Percentiles rank a stretch among this genome's conserved stretches.
Conservation (phyloP, 2,888 invertebrate genomes). For the Micropterix aruncella region DNA sequence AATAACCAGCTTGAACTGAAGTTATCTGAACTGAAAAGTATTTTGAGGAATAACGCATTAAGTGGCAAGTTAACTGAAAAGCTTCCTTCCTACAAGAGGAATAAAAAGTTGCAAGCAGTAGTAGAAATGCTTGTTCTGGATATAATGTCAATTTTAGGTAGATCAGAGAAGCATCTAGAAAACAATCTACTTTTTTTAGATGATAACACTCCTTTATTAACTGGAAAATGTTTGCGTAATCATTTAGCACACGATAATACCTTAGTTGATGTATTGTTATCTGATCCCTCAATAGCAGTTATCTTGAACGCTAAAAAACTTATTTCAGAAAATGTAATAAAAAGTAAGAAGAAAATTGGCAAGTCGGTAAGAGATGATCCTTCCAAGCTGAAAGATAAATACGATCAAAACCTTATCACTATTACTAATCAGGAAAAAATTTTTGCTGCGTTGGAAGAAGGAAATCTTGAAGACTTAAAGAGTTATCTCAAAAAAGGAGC, state of each 20-base stretch:
- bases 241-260: constrained; percentile 11
- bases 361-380: no score
- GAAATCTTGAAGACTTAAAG: no score
- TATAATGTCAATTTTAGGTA: not conserved
- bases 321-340: no score
- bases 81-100: not conserved
- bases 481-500: no score
- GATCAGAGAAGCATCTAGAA: constrained; percentile 4
- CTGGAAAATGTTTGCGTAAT: constrained; percentile 12
- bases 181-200: constrained; percentile 11
- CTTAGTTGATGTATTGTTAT: constrained; percentile 8
- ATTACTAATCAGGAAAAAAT: no score
- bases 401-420: no score
- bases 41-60: not conserved
- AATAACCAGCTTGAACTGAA: not conserved
- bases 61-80: not conserved
- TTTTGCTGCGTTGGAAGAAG: no score
- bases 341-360: no score
- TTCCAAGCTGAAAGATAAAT: no score
- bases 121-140: not conserved
- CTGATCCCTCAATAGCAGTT: constrained; percentile 9
- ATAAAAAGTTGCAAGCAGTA: not conserved
- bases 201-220: constrained; percentile 10
- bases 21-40: not conserved
- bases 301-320: constrained; percentile 10